Evolutionary conservation across 2,888 invertebrate genomes (phyloP).

Genomic region (Sesamia inferens): DNA sequence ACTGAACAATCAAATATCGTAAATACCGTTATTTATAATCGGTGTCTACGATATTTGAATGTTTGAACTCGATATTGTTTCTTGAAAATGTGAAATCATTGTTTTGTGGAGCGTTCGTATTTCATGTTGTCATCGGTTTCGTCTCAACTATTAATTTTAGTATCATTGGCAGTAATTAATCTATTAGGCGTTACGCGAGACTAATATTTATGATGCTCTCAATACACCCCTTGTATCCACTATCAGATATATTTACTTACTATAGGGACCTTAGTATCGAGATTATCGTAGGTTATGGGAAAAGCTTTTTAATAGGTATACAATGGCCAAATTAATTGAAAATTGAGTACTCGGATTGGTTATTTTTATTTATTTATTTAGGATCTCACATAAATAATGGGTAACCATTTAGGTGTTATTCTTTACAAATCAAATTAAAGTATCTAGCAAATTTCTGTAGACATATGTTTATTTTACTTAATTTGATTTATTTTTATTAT

Average conservation of each 20-base stretch:
- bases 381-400: neutral
- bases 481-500: too few relatives aligned
- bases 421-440: neutral
- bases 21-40: too few relatives aligned
- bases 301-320: neutral
- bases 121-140: conserved; percentile 32
- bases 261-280: neutral
- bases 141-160: conserved; percentile 46
- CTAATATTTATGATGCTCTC: conserved; percentile 45
- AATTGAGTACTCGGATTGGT: neutral
- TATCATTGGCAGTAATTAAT: conserved; percentile 52
- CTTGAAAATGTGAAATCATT: conserved; percentile 24
- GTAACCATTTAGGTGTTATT: neutral
- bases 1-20: neutral
- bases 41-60: neutral
- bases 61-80: conserved; percentile 30
- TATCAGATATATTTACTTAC: conserved; percentile 5
- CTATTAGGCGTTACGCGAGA: conserved; percentile 31
- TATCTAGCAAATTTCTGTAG: neutral
- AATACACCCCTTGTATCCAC: conserved; percentile 30
- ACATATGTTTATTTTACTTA: neutral
- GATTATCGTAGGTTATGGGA: neutral
- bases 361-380: neutral
- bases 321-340: neutral
- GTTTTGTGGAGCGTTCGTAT: conserved; percentile 8